Evolutionary conservation across 2,113 vertebrate species (phyloP), one percentile per base, ranked within the genome.

Genomic region (Ifrita kowaldi): DNA sequence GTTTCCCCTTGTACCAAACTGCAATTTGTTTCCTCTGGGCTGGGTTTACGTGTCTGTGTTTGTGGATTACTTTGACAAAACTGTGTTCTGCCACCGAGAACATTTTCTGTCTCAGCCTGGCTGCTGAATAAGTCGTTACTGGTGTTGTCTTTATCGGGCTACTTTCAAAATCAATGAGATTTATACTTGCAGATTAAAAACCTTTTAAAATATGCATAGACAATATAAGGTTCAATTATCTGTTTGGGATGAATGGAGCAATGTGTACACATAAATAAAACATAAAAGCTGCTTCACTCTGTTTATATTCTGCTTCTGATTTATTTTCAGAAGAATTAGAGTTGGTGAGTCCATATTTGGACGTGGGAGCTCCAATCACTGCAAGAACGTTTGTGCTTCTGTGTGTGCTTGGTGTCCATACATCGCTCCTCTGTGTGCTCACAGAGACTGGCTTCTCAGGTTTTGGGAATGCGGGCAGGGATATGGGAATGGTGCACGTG

Each of bases 171-270:
- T 95, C 96, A 93, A 94, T 83, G 75, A 89, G 87, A 94, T 95
- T 96, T 94, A 95, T 84, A 64, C 84, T 87, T 94, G 92, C 92
- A 95, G 95, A 95, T 90, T 94, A 95, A 97, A 97, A 97, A 52
- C 71, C 78, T 83, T 87, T 85, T 89, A 92, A 96, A 96, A 91
- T 71, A 95, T 93, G 81, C 91, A 69, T 7, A 93, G 90, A 87
- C 78, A 85, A 85, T 81, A 55, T 83, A 94, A 79, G 85, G 84
- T 89, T 91, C 94, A 91, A 85, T 96, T 91, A 95, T 62, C 68
- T 91, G 87, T 94, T 96, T 91, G 82, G 15, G 6, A 89, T 90
- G 87, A 91, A 78, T 79, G 81, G 81, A 94, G 93, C 63, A 27
- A 7, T 89, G 81, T 49, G 67, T 95, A 82, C 82, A 82, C 84